Conservation (phyloP, 35 echinoderm and acorn worm species). For the Apostichopus japonicus region DNA sequence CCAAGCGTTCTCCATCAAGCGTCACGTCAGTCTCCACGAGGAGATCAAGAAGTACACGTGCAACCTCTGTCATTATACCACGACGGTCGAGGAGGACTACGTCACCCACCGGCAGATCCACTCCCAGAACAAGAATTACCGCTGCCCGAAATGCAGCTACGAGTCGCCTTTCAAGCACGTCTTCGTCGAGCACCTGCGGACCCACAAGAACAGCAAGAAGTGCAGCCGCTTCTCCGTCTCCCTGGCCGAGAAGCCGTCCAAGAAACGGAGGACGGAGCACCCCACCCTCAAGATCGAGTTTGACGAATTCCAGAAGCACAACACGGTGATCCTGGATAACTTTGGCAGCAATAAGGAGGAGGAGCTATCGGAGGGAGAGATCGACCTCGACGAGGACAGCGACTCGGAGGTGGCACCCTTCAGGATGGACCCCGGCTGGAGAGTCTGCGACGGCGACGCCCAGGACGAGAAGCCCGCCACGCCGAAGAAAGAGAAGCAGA, state of each 20-base stretch:
- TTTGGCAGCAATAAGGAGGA: background rate
- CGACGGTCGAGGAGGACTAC: conserved; percentile 71
- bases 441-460: background rate
- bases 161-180: conserved; percentile 75
- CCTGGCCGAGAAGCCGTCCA: conserved; percentile 14
- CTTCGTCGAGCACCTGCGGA: conserved; percentile 64
- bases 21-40: conserved; percentile 73
- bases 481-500: background rate
- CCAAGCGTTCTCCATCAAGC: conserved; percentile 85
- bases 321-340: background rate
- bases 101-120: conserved; percentile 71
- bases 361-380: background rate
- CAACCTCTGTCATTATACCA: conserved; percentile 67
- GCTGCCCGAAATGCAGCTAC: conserved; percentile 69
- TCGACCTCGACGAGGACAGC: background rate
- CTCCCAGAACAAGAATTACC: conserved; percentile 61
- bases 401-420: conserved; percentile 37
- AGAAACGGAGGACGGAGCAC: conserved; percentile 14
- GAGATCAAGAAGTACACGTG: conserved; percentile 73
- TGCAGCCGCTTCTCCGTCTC: background rate
- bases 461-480: background rate
- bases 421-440: background rate
- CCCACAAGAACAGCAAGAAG: conserved; percentile 50
- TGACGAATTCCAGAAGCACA: conserved; percentile 29
- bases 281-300: conserved; percentile 50